Evolutionary conservation across 2,113 vertebrate species (phyloP), one percentile per base, ranked within the genome.

Genomic region (Passer domesticus): DNA sequence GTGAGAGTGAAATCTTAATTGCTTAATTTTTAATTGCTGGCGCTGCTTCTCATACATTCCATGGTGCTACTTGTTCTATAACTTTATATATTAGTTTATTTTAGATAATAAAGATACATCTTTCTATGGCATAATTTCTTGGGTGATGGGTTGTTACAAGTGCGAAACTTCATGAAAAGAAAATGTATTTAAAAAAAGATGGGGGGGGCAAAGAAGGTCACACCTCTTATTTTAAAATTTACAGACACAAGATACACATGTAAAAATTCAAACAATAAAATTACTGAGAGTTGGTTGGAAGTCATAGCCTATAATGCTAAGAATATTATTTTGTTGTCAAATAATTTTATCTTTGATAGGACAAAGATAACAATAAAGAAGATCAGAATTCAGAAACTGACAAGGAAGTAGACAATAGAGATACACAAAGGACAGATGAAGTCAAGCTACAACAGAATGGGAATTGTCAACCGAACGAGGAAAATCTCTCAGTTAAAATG

Each of bases 391-490:
- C 92, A 43, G 97, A 95, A 52, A 98, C 97, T n/a, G 97, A 97
- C 84, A 97, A 98, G 90, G 98, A 97, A 75, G 82, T 70, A 56
- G 97, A 98, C 53, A 97, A 86, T 56, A 98, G 98, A 14, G 96
- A 97, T 31, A 90, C 97, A 2, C 35, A 98, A 97, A 95, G 98
- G 98, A 94, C 70, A 92, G 98, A 96, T 67, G 94, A 98, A 94
- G 93, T 92, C 83, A 95, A 96, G 64, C 92, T 97, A 31, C 98
- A 98, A 37, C 98, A 99, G 74, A 99, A 99, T 14, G 99, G 99
- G 69, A 99, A 98, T 97, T 99, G 98, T 97, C 98, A 97, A 91
- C 97, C 97, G 55, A 98, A 97, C 73, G 98, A 98, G 33, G 98
- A 98, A 75, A 97, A 93, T 47, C 94, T 97, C 49, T 94, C 98